phyloP scores from a whole-genome alignment of 2,113 vertebrate species.

The Amblyornis subalaris region DNA sequence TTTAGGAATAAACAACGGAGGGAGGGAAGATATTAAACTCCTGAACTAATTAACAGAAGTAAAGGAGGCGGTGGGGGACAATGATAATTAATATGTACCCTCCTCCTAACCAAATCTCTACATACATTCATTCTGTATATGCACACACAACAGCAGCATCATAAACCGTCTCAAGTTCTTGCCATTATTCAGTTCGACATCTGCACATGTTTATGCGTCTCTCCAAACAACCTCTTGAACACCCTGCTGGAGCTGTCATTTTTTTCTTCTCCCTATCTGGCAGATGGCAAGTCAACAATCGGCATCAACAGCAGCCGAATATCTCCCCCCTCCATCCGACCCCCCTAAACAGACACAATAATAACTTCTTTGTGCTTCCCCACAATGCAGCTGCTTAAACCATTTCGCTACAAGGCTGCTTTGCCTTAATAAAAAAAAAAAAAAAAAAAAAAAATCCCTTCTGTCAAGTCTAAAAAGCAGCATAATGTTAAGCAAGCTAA shows the following conservation, averaged over 20 bases:
- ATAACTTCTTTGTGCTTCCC: constrained; percentile 91
- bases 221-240: constrained; percentile 85
- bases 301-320: constrained; percentile 85
- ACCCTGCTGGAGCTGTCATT: constrained; percentile 85
- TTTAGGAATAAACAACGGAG: constrained; percentile 56
- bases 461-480: constrained; percentile 86
- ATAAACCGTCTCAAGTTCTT: constrained; percentile 86
- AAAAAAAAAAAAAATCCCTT: constrained; percentile 73
- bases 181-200: constrained; percentile 91
- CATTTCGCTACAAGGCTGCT: constrained; percentile 85
- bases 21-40: constrained; percentile 72
- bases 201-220: constrained; percentile 92
- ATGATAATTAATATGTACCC: constrained; percentile 77
- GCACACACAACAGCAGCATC: constrained; percentile 84
- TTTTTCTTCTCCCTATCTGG: constrained; percentile 89
- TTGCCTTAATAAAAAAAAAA: constrained; percentile 80
- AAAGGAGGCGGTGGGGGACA: constrained; percentile 65
- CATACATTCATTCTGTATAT: constrained; percentile 76
- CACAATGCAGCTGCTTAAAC: constrained; percentile 90
- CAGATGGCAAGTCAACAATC: constrained; percentile 99
- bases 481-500: constrained; percentile 86
- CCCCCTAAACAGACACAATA: constrained; percentile 86
- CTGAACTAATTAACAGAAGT: constrained; percentile 76
- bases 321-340: constrained; percentile 74
- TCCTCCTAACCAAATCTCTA: constrained; percentile 72